Conservation (phyloP, 1,140 invertebrate genomes). For the Drosophila persimilis region DNA sequence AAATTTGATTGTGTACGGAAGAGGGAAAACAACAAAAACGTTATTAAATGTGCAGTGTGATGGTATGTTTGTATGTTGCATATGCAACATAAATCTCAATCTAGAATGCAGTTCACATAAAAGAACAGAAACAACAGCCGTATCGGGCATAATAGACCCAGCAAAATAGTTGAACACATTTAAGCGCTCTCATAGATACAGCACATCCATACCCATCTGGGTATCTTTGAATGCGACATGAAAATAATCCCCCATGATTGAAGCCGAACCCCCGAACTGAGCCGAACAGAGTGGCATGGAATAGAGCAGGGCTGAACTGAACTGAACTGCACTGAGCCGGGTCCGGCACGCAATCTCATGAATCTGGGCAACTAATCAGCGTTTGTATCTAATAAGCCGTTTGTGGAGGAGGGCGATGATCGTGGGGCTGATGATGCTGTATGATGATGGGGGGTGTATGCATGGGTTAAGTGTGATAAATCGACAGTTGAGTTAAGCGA, state of each 20-base stretch:
- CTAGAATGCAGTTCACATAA: constrained; percentile 58
- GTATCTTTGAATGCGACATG: constrained; percentile 38
- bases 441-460: constrained; percentile 12
- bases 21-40: too few relatives aligned
- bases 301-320: constrained; percentile 33
- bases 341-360: constrained; percentile 62
- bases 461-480: constrained; percentile 76
- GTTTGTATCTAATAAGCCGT: constrained; percentile 64
- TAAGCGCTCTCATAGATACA: constrained; percentile 19
- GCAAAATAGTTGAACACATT: constrained; percentile 39
- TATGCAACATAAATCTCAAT: constrained; percentile 73
- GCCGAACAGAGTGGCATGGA: constrained; percentile 15
- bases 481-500: constrained; percentile 76
- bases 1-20: too few relatives aligned
- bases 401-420: constrained; percentile 37
- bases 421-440: constrained; percentile 19
- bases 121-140: constrained; percentile 22
- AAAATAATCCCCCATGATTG: constrained; percentile 60
- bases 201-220: constrained; percentile 20
- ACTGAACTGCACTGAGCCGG: constrained; percentile 24
- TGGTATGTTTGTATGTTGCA: constrained; percentile 10
- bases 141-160: constrained; percentile 39
- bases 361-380: constrained; percentile 67
- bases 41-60: constrained; percentile 10
- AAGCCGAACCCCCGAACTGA: constrained; percentile 5